A percentile compares a stretch with the other conserved stretches of the same genome.
phyloP scores from a whole-genome alignment of 2,113 vertebrate genomes.

The Pionites leucogaster region DNA sequence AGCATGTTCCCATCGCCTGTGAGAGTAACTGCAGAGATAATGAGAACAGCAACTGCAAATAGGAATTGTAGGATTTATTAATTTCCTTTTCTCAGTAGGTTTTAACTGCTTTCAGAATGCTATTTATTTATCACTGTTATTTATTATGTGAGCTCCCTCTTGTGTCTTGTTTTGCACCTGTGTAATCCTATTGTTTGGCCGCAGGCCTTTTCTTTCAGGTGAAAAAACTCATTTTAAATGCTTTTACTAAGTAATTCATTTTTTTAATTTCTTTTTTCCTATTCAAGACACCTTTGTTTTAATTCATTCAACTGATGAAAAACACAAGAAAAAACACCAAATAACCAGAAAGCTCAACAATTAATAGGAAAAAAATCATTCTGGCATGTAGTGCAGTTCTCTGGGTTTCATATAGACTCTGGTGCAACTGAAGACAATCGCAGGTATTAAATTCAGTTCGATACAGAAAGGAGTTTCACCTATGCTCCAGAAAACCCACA shows the following conservation, averaged over 20 bases:
- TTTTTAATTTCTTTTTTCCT: background rate
- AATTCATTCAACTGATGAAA: background rate
- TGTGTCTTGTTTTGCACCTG: constrained; percentile 58
- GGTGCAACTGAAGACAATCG: background rate
- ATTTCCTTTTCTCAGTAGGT: background rate
- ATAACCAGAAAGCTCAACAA: background rate
- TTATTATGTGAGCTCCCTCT: constrained; percentile 69
- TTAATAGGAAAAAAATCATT: background rate
- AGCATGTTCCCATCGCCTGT: background rate
- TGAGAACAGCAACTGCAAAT: background rate
- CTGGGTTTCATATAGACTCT: background rate
- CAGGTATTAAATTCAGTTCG: background rate
- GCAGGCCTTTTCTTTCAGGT: background rate
- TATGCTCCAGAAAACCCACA: constrained; percentile 5
- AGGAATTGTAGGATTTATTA: background rate
- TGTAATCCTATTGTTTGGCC: background rate
- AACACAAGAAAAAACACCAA: background rate
- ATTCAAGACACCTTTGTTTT: background rate
- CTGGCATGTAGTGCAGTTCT: background rate
- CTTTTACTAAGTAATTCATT: background rate
- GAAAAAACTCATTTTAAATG: background rate
- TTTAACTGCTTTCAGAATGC: background rate
- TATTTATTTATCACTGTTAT: constrained; percentile 42
- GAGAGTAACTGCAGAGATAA: background rate
- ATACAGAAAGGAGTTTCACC: background rate